A percentile compares a stretch with the other conserved stretches of the same genome.
These are phyloP conservation scores for Drosophila setosimentum DNA, from an alignment of 2,888 invertebrate genomes.

Conservation along the genomic window DNA sequence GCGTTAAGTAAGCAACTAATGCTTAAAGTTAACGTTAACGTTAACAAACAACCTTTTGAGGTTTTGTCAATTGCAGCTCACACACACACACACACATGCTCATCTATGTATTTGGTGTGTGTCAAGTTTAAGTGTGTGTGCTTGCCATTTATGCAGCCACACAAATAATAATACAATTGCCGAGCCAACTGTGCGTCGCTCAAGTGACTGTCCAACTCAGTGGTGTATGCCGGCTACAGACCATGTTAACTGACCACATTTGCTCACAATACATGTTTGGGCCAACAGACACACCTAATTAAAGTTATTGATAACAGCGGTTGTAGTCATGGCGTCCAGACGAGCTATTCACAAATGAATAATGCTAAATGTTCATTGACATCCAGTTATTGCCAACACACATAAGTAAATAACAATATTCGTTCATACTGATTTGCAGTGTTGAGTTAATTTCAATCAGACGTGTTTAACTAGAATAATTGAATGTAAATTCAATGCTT, in stretches of 20 bases:
- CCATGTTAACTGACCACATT: not conserved
- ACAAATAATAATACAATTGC: constrained; percentile 11
- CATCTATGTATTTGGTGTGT: constrained; percentile 11
- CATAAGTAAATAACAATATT: not conserved
- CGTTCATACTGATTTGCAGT: not conserved
- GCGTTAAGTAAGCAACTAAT: constrained; percentile 72
- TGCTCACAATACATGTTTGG: constrained; percentile 3
- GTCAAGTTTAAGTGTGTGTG: constrained; percentile 29
- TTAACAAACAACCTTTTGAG: constrained; percentile 75
- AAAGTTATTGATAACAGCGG: constrained; percentile 18
- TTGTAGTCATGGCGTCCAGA: not conserved
- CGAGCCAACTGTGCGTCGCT: constrained; percentile 32
- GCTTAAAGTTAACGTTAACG: constrained; percentile 66
- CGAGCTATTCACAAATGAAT: not conserved
- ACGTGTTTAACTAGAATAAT: not conserved
- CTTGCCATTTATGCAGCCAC: constrained; percentile 29
- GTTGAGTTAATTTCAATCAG: not conserved
- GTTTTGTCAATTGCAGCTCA: too few species aligned
- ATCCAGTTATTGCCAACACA: not conserved
- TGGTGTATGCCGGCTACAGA: not conserved
- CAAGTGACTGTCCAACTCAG: constrained; percentile 20
- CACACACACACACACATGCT: not conserved
- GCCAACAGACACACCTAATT: constrained; percentile 22
- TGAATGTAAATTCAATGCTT: not conserved
- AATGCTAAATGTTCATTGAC: not conserved